Conservation (phyloP, 2,888 invertebrate species). For the Adela reaumurella region DNA sequence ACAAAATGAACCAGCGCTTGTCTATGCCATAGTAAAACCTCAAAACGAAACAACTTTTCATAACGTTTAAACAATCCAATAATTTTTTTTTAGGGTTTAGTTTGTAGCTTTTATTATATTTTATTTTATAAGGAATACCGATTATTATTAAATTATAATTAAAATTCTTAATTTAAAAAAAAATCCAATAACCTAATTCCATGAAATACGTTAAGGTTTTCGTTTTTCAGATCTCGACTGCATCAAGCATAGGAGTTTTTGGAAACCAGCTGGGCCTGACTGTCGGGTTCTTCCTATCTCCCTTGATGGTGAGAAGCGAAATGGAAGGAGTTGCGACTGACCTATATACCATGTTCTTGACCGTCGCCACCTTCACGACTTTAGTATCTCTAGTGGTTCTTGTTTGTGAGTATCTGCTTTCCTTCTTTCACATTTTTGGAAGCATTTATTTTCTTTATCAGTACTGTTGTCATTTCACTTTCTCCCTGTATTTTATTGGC, state of each 20-base stretch:
- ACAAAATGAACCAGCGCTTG: no score
- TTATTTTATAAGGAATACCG: no score
- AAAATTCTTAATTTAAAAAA: background rate
- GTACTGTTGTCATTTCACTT: no score
- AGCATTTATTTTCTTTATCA: no score
- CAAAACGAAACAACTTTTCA: no score
- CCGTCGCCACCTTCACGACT: constrained; percentile 38
- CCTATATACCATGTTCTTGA: constrained; percentile 20
- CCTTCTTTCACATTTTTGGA: no score
- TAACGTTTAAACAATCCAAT: no score
- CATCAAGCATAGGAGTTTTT: constrained; percentile 69
- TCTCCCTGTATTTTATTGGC: no score
- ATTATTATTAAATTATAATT: no score
- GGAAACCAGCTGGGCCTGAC: constrained; percentile 72
- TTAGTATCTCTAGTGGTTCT: constrained; percentile 53
- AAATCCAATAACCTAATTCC: background rate
- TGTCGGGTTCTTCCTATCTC: constrained; percentile 66
- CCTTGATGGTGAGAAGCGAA: constrained; percentile 47
- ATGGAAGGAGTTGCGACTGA: constrained; percentile 37
- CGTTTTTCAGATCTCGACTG: constrained; percentile 44
- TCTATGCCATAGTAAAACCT: no score
- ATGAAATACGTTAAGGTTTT: background rate
- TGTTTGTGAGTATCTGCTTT: constrained; percentile 33
- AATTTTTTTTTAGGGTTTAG: no score
- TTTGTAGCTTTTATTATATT: no score